Conservation (phyloP, 1,140 invertebrate genomes). For the Zaprionus lachaisei region DNA sequence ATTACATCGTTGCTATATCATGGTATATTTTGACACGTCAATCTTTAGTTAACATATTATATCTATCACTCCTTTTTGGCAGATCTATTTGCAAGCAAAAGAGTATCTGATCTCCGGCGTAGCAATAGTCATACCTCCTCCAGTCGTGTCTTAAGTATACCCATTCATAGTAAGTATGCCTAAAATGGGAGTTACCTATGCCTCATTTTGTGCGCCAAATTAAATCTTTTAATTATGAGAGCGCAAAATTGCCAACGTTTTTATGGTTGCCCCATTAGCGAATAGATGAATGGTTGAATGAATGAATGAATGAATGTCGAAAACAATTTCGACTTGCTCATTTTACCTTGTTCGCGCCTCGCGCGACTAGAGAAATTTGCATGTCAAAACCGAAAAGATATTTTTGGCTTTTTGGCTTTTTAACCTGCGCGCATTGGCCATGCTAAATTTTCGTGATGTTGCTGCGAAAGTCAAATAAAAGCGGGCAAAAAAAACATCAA, state of each 20-base stretch:
- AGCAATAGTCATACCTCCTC: background rate
- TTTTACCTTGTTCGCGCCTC: constrained; percentile 8
- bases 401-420: constrained; percentile 36
- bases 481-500: constrained; percentile 52
- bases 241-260: constrained; percentile 18
- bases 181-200: constrained; percentile 11
- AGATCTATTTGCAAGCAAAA: background rate
- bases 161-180: constrained; percentile 3
- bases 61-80: too few species aligned
- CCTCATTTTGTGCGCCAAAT: constrained; percentile 21
- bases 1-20: background rate
- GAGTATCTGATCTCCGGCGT: background rate
- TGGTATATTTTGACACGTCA: background rate
- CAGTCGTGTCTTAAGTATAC: constrained; percentile 13
- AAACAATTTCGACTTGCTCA: constrained; percentile 9
- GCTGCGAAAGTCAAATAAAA: constrained; percentile 72
- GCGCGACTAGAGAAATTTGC: constrained; percentile 60
- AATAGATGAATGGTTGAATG: constrained; percentile 14
- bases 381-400: constrained; percentile 55
- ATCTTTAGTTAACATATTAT: too few species aligned
- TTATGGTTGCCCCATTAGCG: constrained; percentile 7
- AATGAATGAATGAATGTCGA: constrained; percentile 20
- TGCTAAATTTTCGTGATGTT: constrained; percentile 75
- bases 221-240: constrained; percentile 34
- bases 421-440: constrained; percentile 62